Conservation (phyloP, 1,140 invertebrate species). For the Drosophila bipectinata region DNA sequence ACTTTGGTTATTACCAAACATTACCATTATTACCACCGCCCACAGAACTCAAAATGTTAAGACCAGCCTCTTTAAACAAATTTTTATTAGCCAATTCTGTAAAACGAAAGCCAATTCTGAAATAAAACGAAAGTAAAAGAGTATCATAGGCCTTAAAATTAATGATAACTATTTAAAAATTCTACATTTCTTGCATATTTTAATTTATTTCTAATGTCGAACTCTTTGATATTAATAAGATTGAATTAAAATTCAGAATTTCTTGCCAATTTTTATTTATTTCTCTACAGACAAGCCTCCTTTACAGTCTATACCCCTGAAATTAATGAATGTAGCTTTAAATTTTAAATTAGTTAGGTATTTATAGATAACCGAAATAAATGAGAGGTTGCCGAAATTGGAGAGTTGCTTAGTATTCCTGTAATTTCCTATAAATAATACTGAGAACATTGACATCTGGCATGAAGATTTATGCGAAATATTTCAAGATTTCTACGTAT, state of each 20-base stretch:
- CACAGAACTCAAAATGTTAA: neutral
- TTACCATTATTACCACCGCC: neutral
- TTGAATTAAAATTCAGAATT: neutral
- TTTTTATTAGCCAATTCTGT: neutral
- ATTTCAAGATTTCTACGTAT: slow-evolving; percentile 21
- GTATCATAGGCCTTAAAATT: neutral
- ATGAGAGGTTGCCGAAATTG: neutral
- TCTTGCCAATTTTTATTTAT: neutral
- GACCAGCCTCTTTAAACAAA: neutral
- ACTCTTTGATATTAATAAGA: neutral
- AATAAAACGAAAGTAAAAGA: neutral
- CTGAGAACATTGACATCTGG: slow-evolving; percentile 8
- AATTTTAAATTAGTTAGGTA: neutral
- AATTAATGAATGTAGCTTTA: neutral
- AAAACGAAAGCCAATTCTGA: no score
- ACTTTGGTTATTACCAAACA: neutral
- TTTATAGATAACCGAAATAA: neutral
- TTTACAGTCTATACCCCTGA: neutral
- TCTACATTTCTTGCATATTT: neutral
- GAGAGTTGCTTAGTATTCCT: neutral
- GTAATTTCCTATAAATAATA: neutral
- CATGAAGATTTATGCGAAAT: slow-evolving; percentile 30
- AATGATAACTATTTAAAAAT: neutral
- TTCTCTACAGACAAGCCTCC: neutral
- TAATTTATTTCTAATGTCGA: neutral